Evolutionary conservation across 2,113 vertebrate genomes (phyloP).

Genomic region (Isurus oxyrinchus): DNA sequence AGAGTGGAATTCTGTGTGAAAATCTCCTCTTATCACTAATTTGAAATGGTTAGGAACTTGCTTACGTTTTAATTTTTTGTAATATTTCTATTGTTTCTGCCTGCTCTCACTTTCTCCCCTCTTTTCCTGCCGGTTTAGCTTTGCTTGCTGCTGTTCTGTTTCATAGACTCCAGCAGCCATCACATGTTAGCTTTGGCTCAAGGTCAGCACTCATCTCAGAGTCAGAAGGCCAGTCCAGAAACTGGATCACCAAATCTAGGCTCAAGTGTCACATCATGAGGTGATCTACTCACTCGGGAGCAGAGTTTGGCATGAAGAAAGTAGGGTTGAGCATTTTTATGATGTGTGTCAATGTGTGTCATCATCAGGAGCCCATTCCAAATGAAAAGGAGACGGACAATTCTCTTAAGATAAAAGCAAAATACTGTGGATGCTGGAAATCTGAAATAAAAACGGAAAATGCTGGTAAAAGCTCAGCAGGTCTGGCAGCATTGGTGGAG

Average conservation of each 20-base stretch:
- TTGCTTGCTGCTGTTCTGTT: neutral
- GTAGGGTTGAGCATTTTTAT: neutral
- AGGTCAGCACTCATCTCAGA: neutral
- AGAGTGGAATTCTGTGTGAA: neutral
- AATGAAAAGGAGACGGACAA: neutral
- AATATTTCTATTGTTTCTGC: neutral
- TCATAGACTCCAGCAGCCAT: neutral
- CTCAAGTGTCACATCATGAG: neutral
- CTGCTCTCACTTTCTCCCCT: neutral
- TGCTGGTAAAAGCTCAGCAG: no score
- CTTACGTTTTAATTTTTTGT: neutral
- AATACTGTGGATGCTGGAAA: no score
- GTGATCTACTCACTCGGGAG: neutral
- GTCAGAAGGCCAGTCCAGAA: neutral
- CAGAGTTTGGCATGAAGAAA: neutral
- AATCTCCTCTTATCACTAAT: neutral
- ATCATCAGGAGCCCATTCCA: neutral
- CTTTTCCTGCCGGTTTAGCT: neutral
- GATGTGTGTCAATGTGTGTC: neutral
- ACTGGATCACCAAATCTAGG: neutral
- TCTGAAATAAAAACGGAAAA: no score
- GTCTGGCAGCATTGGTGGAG: no score
- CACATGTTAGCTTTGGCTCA: neutral
- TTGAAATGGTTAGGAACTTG: neutral
- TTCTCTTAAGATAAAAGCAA: no score